Base-by-base conservation (phyloP, 2,113 vertebrate species). In the Heptranchias perlo region DNA sequence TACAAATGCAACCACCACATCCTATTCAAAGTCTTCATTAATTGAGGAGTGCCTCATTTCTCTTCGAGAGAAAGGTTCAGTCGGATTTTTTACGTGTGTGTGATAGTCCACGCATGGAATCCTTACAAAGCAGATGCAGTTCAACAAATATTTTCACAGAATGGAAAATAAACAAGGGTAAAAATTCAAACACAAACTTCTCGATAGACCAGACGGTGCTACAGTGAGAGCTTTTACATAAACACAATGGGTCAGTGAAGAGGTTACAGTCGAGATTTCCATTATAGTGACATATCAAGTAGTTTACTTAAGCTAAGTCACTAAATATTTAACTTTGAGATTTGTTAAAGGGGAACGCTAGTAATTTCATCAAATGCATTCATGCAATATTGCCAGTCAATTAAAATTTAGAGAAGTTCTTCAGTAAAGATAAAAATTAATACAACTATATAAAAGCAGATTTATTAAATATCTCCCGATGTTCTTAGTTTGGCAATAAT, bases 71-170 rank as follows among this genome's bases (percentile, higher is more conserved):
- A 82, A 16, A 4, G 39, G n/a, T 31, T 91, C 25, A 11, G 54
- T 91, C 23, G 6, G 52, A 58, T 91, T 58, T 13, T 58, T 91
- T 91, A 58, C 13, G 4, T 58, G 25, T 91, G 87, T 91, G 87
- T 82, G 78, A 47, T n/a, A 93, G n/a, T 93, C 16, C 39, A 39
- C 8, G 35, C 16, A 35, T 62, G 91, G 58, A 44, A 64, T 65
- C n/a, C 28, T 94, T 64, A 94, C 47, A 11, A 64, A 67, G 18
- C 62, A 65, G 10, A 73, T 95, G 44, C 44, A 67, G 65, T 95
- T 69, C 65, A 73, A 95, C 64, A 95, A 95, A 95, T 73, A 95
- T 69, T 95, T 49, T 95, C 65, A 52, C 25, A 95, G 65, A 69
- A 95, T 95, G 39, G 47, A 47, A 95, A 95, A 73, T 95, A 95